phyloP scores from a whole-genome alignment of 2,113 vertebrate genomes.

The Cyprinodon brontotheroides region DNA sequence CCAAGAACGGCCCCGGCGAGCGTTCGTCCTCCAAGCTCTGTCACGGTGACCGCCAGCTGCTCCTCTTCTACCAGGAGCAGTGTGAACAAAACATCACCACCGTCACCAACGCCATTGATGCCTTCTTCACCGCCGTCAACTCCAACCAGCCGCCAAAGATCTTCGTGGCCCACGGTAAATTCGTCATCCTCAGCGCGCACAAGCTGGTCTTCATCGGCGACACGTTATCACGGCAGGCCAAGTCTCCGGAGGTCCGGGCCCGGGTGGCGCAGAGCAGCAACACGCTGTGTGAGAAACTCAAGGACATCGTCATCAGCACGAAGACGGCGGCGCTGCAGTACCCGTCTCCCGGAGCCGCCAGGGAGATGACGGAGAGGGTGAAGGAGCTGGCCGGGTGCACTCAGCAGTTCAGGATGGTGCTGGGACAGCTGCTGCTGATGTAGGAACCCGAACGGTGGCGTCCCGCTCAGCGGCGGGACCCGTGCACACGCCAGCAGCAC shows the following conservation, averaged over 20 bases:
- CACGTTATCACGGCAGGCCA: constrained; percentile 93
- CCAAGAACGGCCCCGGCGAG: constrained; percentile 43
- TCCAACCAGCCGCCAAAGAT: constrained; percentile 97
- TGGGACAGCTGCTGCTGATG: constrained; percentile 89
- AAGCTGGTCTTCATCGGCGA: constrained; percentile 98
- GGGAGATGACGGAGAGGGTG: constrained; percentile 94
- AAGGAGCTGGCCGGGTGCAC: constrained; percentile 90
- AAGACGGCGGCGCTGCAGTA: constrained; percentile 94
- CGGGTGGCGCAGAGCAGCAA: constrained; percentile 95
- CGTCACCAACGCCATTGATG: constrained; percentile 90
- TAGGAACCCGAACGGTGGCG: constrained; percentile 9
- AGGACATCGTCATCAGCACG: constrained; percentile 93
- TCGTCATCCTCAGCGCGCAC: constrained; percentile 96
- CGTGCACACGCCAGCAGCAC: neutral
- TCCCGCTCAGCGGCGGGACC: neutral
- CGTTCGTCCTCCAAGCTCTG: constrained; percentile 53
- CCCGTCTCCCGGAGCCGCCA: constrained; percentile 84
- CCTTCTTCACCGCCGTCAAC: constrained; percentile 90
- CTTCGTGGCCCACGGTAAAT: constrained; percentile 98
- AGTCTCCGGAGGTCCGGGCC: constrained; percentile 87
- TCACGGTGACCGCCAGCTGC: constrained; percentile 88
- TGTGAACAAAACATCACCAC: constrained; percentile 93
- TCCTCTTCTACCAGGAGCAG: constrained; percentile 97
- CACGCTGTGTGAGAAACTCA: constrained; percentile 93
- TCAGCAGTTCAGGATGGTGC: constrained; percentile 90